A percentile compares a stretch with the other conserved stretches of the same genome.
Evolutionary conservation across 1,140 invertebrate genomes (phyloP).

Genomic region (Grapholita molesta): DNA sequence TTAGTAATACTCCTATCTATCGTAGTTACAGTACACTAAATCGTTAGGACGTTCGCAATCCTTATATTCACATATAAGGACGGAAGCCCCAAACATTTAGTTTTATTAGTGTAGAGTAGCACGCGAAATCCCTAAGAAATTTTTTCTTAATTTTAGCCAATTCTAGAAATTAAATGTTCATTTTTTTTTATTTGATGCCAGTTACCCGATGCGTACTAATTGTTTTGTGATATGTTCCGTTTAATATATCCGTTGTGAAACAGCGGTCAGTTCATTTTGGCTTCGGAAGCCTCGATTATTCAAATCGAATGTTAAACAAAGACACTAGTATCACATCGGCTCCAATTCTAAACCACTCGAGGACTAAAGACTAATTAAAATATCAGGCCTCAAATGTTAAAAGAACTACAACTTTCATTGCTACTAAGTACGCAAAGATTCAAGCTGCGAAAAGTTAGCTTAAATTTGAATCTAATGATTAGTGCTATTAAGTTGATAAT

Average conservation of each 20-base stretch:
- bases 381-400: no score
- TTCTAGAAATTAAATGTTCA: conserved; percentile 54
- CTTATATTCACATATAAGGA: conserved; percentile 66
- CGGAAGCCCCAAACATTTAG: conserved; percentile 33
- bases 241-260: not conserved
- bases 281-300: no score
- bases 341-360: no score
- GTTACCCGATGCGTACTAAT: conserved; percentile 33
- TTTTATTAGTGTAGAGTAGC: conserved; percentile 33
- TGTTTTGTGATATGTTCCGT: conserved; percentile 27
- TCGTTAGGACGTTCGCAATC: conserved; percentile 38
- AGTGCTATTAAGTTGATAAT: no score
- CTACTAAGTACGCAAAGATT: no score
- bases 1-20: conserved; percentile 55
- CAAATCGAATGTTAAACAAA: no score
- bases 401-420: no score
- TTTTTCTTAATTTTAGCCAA: conserved; percentile 60
- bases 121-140: conserved; percentile 48
- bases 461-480: no score
- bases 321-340: no score
- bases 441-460: no score
- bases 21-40: conserved; percentile 33
- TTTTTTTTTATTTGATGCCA: conserved; percentile 48
- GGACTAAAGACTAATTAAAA: no score
- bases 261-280: not conserved